These are phyloP conservation scores for Eulimnadia texana DNA, from an alignment of 1,140 invertebrate species.

Conservation along the genomic window DNA sequence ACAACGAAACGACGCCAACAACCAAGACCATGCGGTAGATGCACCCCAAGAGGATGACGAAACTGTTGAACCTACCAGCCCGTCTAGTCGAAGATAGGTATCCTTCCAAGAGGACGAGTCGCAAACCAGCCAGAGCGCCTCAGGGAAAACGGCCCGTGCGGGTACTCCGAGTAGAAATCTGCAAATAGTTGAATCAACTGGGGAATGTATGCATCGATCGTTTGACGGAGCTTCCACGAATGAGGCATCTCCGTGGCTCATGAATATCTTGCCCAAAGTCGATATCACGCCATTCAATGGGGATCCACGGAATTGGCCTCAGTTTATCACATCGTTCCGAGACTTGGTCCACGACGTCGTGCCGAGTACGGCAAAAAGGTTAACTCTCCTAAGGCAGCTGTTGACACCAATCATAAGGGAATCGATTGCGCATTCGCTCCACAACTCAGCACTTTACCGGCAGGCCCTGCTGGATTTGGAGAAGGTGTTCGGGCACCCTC, in stretches of 20 bases:
- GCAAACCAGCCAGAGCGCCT: not conserved
- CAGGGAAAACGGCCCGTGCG: not conserved
- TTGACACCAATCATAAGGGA: not conserved
- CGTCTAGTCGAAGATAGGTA: too few species aligned
- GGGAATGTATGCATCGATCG: not conserved
- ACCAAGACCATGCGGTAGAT: not conserved
- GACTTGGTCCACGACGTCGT: slow-evolving; percentile 2
- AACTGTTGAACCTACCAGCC: too few species aligned
- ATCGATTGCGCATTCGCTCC: not conserved
- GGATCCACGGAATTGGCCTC: not conserved
- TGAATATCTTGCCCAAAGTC: not conserved
- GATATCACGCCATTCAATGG: slow-evolving; percentile 5
- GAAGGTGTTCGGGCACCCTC: not conserved
- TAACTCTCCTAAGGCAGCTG: not conserved
- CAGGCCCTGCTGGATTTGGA: slow-evolving; percentile 1
- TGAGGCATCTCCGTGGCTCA: not conserved
- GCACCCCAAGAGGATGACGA: not conserved
- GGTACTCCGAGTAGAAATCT: not conserved
- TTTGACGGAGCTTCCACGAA: not conserved
- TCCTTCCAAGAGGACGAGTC: too few species aligned
- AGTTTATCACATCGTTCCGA: slow-evolving; percentile 6
- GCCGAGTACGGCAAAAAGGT: not conserved
- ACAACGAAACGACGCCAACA: not conserved
- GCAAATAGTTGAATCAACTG: not conserved
- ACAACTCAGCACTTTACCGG: not conserved